Evolutionary conservation across 2,888 invertebrate genomes (phyloP).

Genomic region (Harpalus rufipes): DNA sequence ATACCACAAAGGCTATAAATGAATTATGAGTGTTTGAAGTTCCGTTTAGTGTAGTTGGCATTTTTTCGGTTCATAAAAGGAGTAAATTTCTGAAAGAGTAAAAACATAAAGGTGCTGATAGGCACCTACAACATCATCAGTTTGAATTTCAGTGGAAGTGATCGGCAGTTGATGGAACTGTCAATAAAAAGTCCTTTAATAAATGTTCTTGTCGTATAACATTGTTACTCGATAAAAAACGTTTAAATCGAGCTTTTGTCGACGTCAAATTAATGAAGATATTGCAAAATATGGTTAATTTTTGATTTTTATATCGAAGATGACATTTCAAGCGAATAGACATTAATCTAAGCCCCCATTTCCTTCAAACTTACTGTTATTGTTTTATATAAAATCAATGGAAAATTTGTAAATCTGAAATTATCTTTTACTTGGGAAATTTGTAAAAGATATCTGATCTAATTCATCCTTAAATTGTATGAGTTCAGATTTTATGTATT

Average conservation of each 20-base stretch:
- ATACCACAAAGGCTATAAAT: neutral
- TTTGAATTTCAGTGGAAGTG: neutral
- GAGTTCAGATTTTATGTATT: too few species aligned
- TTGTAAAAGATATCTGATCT: too few species aligned
- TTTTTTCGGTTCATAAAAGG: neutral
- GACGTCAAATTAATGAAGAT: slow-evolving; percentile 29
- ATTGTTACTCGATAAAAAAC: slow-evolving; percentile 10
- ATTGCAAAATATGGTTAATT: slow-evolving; percentile 6
- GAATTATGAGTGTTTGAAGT: neutral
- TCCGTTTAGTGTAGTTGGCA: neutral
- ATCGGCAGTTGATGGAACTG: slow-evolving; percentile 22
- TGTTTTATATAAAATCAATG: neutral
- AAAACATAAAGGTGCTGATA: neutral
- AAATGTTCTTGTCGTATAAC: slow-evolving; percentile 20
- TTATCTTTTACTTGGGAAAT: too few species aligned
- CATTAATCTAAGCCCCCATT: neutral
- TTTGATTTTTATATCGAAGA: neutral
- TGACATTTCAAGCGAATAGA: neutral
- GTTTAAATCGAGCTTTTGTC: slow-evolving; percentile 19
- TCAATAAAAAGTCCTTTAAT: slow-evolving; percentile 24
- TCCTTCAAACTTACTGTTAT: neutral
- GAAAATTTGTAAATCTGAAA: neutral
- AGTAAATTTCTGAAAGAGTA: neutral
- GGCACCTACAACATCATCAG: slow-evolving; percentile 9
- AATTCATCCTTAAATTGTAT: too few species aligned